Conservation (phyloP, 2,888 invertebrate species). For the Steinernema carpocapsae region DNA sequence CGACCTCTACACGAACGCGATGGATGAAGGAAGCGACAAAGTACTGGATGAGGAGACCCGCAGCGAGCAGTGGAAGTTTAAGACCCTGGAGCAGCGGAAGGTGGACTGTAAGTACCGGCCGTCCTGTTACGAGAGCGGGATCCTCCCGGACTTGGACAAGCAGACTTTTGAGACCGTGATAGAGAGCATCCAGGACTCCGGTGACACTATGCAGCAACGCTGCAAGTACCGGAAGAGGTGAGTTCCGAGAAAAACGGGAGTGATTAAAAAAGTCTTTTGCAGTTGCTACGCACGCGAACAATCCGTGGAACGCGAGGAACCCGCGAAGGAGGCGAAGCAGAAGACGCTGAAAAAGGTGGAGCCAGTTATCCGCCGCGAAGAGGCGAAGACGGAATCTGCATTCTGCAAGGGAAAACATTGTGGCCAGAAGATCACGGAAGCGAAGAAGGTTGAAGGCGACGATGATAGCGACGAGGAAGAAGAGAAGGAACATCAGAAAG, state of each 20-base stretch:
- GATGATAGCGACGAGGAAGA: constrained; percentile 31
- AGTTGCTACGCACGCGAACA: constrained; percentile 30
- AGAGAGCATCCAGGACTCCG: constrained; percentile 37
- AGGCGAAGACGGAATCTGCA: not conserved
- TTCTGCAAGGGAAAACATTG: constrained; percentile 10
- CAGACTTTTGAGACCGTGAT: constrained; percentile 38
- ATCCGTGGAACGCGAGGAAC: constrained; percentile 28
- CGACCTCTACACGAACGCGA: constrained; percentile 16
- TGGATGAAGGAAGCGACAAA: constrained; percentile 15
- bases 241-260: constrained; percentile 21
- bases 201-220: constrained; percentile 43
- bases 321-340: not conserved
- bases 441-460: constrained; percentile 6
- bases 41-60: not conserved
- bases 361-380: constrained; percentile 2
- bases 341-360: constrained; percentile 6
- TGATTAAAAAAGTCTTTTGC: too few species aligned
- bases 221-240: constrained; percentile 49
- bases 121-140: constrained; percentile 45
- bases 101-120: constrained; percentile 48
- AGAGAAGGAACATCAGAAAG: not conserved
- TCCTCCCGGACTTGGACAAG: constrained; percentile 36
- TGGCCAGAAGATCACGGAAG: constrained; percentile 8
- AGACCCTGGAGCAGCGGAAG: constrained; percentile 15
- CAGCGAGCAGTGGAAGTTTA: not conserved